These are phyloP conservation scores for Poicephalus gulielmi DNA, from an alignment of 2,113 vertebrate species.

Conservation along the genomic window DNA sequence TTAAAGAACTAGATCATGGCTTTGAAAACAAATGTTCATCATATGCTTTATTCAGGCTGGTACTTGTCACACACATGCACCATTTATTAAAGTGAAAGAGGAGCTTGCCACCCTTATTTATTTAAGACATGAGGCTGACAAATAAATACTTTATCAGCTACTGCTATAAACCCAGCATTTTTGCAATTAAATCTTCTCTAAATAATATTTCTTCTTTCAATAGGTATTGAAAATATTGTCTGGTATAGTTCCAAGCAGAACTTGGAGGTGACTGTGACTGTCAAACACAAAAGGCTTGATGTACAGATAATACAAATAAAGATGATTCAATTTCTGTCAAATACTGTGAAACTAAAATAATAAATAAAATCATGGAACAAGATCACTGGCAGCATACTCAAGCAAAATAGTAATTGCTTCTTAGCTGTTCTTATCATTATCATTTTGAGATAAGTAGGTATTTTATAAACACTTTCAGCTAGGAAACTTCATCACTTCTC, in stretches of 20 bases:
- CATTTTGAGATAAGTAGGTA: slow-evolving; percentile 28
- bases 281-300: not conserved
- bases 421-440: slow-evolving; percentile 15
- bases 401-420: not conserved
- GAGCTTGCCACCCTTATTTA: not conserved
- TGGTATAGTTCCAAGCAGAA: not conserved
- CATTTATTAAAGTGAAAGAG: not conserved
- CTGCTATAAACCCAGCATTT: not conserved
- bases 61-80: not conserved
- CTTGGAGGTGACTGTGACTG: not conserved
- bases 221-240: not conserved
- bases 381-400: slow-evolving; percentile 22
- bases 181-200: not conserved
- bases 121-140: not conserved
- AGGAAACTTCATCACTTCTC: slow-evolving; percentile 6
- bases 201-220: not conserved
- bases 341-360: slow-evolving; percentile 3
- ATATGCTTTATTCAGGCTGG: not conserved
- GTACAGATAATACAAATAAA: not conserved
- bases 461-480: slow-evolving; percentile 53
- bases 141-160: not conserved
- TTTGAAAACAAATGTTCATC: slow-evolving; percentile 3
- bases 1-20: not conserved
- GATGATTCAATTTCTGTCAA: not conserved
- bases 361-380: slow-evolving; percentile 18